Evolutionary conservation across 2,113 vertebrate genomes (phyloP).

Genomic region (Forbesichthys agassizii): DNA sequence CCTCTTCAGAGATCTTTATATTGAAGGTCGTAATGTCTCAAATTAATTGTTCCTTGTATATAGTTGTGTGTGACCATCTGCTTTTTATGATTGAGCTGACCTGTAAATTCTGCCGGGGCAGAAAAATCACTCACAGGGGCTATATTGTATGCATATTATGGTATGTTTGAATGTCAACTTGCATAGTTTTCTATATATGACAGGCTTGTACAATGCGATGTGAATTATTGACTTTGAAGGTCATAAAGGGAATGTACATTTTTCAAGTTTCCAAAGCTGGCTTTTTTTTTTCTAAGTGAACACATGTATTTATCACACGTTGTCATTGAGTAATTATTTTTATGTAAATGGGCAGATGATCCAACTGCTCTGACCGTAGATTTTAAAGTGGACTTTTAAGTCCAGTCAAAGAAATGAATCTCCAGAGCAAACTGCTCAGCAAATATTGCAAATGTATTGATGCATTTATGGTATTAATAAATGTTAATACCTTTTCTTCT

Average conservation of each 20-base stretch:
- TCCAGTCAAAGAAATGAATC: background rate
- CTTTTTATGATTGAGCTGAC: too few species aligned
- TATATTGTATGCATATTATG: slow-evolving; percentile 19
- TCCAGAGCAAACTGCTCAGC: background rate
- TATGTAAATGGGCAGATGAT: too few species aligned
- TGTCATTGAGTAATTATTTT: too few species aligned
- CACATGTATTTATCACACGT: background rate
- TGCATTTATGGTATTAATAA: slow-evolving; percentile 1
- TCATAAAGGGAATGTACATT: slow-evolving; percentile 39
- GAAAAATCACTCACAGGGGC: slow-evolving; percentile 7
- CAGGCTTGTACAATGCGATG: slow-evolving; percentile 17
- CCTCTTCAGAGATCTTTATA: too few species aligned
- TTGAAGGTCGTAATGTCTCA: too few species aligned
- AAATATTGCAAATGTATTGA: background rate
- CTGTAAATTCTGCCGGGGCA: too few species aligned
- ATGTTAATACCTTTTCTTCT: background rate
- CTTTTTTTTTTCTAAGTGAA: background rate
- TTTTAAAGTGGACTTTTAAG: background rate
- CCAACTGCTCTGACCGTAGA: too few species aligned
- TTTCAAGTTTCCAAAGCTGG: background rate
- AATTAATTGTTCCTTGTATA: too few species aligned
- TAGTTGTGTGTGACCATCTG: too few species aligned
- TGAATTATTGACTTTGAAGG: slow-evolving; percentile 35
- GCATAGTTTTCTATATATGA: slow-evolving; percentile 25
- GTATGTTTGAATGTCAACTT: slow-evolving; percentile 29